Conservation (phyloP, 2,113 vertebrate genomes). For the Crocuta crocuta region DNA sequence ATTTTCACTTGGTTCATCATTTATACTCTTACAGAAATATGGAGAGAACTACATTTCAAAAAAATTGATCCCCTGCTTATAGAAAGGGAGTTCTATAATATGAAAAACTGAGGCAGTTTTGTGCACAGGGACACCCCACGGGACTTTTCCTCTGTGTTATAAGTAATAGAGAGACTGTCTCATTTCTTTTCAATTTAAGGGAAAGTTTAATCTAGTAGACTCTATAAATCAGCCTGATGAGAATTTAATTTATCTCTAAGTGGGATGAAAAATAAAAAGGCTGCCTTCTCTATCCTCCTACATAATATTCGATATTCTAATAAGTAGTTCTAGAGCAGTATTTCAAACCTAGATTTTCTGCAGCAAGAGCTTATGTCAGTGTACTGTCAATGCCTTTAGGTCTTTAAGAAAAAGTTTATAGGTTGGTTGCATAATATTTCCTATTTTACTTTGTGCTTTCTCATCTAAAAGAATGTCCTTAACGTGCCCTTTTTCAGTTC, state of each 20-base stretch:
- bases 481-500: background rate
- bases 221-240: slow-evolving; percentile 20
- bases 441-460: background rate
- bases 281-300: slow-evolving; percentile 32
- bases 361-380: slow-evolving; percentile 25
- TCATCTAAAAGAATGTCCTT: background rate
- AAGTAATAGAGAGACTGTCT: background rate
- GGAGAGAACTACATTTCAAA: background rate
- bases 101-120: background rate
- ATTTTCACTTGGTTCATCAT: background rate
- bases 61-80: background rate
- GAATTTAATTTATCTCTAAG: slow-evolving; percentile 39
- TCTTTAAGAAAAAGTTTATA: slow-evolving; percentile 37
- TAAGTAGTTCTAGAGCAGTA: slow-evolving; percentile 30
- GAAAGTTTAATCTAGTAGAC: background rate
- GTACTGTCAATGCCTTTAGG: slow-evolving; percentile 27
- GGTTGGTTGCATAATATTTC: slow-evolving; percentile 37
- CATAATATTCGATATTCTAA: slow-evolving; percentile 62
- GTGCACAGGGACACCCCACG: background rate
- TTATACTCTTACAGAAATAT: background rate
- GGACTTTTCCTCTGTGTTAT: background rate
- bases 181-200: background rate
- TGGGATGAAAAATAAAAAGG: slow-evolving; percentile 24
- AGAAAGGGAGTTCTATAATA: background rate
- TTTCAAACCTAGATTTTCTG: slow-evolving; percentile 49